phyloP scores from a whole-genome alignment of 2,797 vertebrate genomes.

The Crenichthys baileyi region DNA sequence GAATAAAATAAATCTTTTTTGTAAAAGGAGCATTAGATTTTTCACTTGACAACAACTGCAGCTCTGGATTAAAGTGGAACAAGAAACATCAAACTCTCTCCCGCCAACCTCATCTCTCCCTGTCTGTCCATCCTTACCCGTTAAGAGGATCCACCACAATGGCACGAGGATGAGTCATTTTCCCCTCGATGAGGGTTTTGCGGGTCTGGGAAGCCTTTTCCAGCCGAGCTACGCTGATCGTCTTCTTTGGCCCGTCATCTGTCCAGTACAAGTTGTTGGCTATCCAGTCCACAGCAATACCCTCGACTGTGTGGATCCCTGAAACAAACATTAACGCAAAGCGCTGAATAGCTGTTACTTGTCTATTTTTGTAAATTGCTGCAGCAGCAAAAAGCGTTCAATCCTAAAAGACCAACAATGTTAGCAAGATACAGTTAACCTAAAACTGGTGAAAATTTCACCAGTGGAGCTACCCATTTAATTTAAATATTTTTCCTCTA shows the following conservation, averaged over 20 bases:
- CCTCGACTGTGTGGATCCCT: conserved; percentile 97
- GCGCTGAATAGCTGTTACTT: background rate
- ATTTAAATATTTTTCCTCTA: background rate
- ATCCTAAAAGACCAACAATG: background rate
- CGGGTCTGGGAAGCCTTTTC: conserved; percentile 95
- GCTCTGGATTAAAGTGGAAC: conserved; percentile 6
- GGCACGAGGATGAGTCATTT: conserved; percentile 96
- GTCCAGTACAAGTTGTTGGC: conserved; percentile 98
- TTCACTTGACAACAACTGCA: conserved; percentile 23
- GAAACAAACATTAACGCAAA: conserved; percentile 23
- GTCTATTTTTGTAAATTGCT: background rate
- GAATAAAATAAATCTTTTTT: conserved; percentile 10
- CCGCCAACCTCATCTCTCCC: background rate
- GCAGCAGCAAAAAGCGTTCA: background rate
- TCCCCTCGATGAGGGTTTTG: conserved; percentile 95
- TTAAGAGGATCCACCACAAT: conserved; percentile 95
- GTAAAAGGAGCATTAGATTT: conserved; percentile 15
- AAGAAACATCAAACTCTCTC: conserved; percentile 14
- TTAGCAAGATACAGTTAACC: background rate
- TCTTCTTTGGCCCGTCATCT: conserved; percentile 96
- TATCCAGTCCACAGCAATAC: conserved; percentile 98
- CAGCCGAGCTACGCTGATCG: conserved; percentile 95
- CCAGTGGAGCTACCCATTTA: background rate
- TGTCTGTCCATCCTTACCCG: conserved; percentile 80
- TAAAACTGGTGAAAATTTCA: background rate